Conservation (phyloP, 2,113 vertebrate genomes). For the Mormyrus lacerda region DNA sequence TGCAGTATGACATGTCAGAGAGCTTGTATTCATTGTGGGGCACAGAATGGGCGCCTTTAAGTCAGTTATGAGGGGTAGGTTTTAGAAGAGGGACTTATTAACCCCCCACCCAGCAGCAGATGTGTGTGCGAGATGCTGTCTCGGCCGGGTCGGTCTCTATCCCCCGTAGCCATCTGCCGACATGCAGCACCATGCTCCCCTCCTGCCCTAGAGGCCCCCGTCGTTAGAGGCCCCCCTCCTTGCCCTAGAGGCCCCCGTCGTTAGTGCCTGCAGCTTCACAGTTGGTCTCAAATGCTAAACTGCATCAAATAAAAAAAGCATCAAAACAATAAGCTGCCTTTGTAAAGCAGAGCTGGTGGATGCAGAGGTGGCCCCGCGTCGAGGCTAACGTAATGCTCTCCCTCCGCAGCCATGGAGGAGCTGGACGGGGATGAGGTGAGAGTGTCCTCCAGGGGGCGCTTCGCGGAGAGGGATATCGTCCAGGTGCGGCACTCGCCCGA, state of each 20-base stretch:
- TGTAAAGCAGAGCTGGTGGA: not conserved
- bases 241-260: not conserved
- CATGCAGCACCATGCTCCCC: not conserved
- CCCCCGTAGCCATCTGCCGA: constrained; percentile 1
- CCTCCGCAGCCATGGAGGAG: constrained; percentile 87
- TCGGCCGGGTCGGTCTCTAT: not conserved
- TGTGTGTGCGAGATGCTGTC: not conserved
- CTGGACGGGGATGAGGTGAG: constrained; percentile 92
- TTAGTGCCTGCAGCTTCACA: not conserved
- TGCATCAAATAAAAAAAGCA: not conserved
- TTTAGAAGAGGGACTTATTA: not conserved
- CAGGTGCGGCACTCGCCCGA: constrained; percentile 63
- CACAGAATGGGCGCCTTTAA: not conserved
- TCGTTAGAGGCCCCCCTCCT: not conserved
- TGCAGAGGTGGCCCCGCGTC: no score
- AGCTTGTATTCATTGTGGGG: not conserved
- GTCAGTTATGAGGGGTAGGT: not conserved
- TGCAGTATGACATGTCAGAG: not conserved
- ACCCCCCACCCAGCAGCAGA: constrained; percentile 4
- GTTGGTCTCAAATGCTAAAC: not conserved
- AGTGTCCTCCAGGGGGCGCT: constrained; percentile 84
- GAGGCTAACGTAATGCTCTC: constrained; percentile 6
- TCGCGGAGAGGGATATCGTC: constrained; percentile 92
- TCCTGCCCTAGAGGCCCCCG: not conserved
- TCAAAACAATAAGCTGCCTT: not conserved